Evolutionary conservation across 2,113 vertebrate species (phyloP).

Genomic region (Chaetorhynchus papuensis): DNA sequence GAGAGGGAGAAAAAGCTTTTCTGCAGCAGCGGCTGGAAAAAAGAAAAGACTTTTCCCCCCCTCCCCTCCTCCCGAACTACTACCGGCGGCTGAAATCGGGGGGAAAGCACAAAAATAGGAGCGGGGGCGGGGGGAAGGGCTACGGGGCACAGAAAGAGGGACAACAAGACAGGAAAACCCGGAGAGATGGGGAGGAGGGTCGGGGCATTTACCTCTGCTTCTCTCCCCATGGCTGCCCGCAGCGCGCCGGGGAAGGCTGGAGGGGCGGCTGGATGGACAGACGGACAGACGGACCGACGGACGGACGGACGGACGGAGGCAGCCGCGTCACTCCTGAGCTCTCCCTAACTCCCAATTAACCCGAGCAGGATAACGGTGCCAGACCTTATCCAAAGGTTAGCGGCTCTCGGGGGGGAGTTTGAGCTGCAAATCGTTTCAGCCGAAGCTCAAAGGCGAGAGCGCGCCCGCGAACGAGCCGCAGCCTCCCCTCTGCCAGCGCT

Average conservation of each 20-base stretch:
- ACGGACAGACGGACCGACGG: accelerated
- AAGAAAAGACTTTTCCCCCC: too few species aligned
- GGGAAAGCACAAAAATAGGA: background rate
- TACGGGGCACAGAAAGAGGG: background rate
- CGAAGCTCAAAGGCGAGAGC: background rate
- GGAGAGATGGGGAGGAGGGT: background rate
- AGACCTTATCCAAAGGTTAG: constrained; percentile 48
- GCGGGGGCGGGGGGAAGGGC: background rate
- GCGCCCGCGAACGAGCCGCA: background rate
- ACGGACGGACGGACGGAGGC: background rate
- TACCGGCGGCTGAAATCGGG: background rate
- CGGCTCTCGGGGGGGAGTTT: background rate
- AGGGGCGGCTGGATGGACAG: background rate
- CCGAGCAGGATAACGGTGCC: background rate
- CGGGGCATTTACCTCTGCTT: background rate
- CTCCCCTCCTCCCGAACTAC: background rate
- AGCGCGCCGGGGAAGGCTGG: background rate
- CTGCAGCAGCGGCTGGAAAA: background rate
- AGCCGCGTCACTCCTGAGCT: background rate
- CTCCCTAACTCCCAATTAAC: background rate
- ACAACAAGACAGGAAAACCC: background rate
- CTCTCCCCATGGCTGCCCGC: background rate
- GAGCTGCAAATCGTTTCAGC: background rate
- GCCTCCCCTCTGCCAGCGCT: background rate
- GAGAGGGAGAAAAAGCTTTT: background rate